Conservation (phyloP, 2,113 vertebrate genomes). For the Microtus oregoni region DNA sequence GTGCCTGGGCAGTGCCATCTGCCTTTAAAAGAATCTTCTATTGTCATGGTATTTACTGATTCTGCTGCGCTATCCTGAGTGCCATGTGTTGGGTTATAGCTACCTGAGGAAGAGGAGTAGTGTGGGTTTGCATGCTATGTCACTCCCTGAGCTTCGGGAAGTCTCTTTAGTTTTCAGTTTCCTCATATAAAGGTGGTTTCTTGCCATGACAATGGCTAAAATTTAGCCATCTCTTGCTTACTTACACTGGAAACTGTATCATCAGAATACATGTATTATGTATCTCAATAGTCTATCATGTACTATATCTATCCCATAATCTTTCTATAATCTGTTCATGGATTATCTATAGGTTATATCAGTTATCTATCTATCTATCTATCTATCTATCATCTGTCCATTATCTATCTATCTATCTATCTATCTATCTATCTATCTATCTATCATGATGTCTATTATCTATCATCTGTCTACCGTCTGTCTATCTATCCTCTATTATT, state of each 20-base stretch:
- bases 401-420: too few species aligned
- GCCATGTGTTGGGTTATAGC: background rate
- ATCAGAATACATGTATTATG: background rate
- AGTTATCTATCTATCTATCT: too few species aligned
- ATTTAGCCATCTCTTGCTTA: background rate
- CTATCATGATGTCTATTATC: too few species aligned
- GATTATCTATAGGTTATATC: too few species aligned
- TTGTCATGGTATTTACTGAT: background rate
- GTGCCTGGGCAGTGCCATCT: background rate
- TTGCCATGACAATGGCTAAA: background rate
- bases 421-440: too few species aligned
- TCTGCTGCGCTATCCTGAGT: background rate
- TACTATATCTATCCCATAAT: background rate
- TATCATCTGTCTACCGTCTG: too few species aligned
- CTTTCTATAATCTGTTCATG: background rate
- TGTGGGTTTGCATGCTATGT: background rate
- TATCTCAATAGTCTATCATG: background rate
- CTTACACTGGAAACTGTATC: background rate
- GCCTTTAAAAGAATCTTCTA: background rate
- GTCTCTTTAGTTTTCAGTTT: background rate
- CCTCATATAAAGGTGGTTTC: background rate
- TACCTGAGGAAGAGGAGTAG: background rate
- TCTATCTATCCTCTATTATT: too few species aligned
- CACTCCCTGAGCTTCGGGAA: background rate
- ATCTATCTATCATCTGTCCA: too few species aligned